These are phyloP conservation scores for Paedocypris sp. DNA, from an alignment of 2,113 vertebrate species.

Conservation along the genomic window DNA sequence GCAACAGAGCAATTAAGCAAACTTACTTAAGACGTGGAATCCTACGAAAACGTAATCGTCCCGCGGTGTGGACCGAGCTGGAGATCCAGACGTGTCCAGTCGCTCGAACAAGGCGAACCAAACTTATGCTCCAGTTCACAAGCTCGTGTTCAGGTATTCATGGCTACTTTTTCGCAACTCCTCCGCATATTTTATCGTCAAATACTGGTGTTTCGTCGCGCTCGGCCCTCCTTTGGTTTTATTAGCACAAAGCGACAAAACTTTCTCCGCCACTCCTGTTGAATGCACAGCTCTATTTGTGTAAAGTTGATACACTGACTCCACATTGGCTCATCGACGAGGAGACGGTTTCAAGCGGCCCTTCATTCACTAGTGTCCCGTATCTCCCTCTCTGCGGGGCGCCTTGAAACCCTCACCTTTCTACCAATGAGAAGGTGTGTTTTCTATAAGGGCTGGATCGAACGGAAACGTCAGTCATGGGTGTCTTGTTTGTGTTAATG, in stretches of 20 bases:
- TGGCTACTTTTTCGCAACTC: slow-evolving; percentile 4
- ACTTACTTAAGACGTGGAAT: slow-evolving; percentile 7
- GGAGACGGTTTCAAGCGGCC: slow-evolving; percentile 47
- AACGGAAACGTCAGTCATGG: too few relatives aligned
- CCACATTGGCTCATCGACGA: slow-evolving; percentile 29
- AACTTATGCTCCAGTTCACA: background rate
- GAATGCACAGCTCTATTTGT: background rate
- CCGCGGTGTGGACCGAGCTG: background rate
- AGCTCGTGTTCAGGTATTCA: slow-evolving; percentile 13
- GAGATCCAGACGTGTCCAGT: background rate
- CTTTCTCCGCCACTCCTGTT: slow-evolving; percentile 6
- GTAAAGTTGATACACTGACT: slow-evolving; percentile 27
- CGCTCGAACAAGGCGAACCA: background rate
- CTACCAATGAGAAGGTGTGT: slow-evolving; percentile 47
- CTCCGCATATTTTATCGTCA: slow-evolving; percentile 14
- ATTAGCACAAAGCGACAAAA: background rate
- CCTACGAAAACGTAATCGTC: background rate
- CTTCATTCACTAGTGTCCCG: slow-evolving; percentile 27
- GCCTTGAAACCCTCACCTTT: slow-evolving; percentile 42
- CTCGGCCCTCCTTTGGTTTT: background rate
- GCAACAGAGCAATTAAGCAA: too few relatives aligned
- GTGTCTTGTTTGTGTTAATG: too few relatives aligned
- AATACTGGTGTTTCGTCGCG: background rate
- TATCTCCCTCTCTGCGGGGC: slow-evolving; percentile 30
- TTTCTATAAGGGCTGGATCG: slow-evolving; percentile 43